Conservation (phyloP, 2,888 invertebrate genomes). For the Schizotus pectinicornis region DNA sequence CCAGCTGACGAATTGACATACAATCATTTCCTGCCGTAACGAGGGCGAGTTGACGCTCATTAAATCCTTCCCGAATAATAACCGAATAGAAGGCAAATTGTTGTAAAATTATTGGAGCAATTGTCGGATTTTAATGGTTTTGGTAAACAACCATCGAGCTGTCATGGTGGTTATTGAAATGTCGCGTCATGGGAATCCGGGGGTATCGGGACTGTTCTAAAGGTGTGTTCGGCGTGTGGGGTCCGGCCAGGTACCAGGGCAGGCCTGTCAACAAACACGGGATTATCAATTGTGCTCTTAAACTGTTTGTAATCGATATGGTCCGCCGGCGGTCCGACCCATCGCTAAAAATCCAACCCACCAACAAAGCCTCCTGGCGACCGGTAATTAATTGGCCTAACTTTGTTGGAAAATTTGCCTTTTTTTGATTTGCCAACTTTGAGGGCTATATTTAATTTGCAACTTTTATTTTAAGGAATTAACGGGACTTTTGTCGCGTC, state of each 20-base stretch:
- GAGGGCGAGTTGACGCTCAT: neutral
- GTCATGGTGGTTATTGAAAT: neutral
- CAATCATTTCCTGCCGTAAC: slow-evolving; percentile 7
- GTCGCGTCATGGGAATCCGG: neutral
- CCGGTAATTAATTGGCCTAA: neutral
- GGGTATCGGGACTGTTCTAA: slow-evolving; percentile 7
- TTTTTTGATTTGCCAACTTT: slow-evolving; percentile 6
- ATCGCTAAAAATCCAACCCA: too few relatives aligned
- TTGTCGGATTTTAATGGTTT: too few relatives aligned
- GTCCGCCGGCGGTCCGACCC: slow-evolving; percentile 19
- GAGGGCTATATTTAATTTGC: slow-evolving; percentile 23
- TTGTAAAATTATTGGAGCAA: too few relatives aligned
- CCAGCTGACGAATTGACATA: slow-evolving; percentile 31
- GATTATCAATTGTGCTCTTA: slow-evolving; percentile 58
- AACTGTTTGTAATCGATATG: slow-evolving; percentile 57
- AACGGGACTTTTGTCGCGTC: slow-evolving; percentile 23
- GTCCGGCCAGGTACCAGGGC: slow-evolving; percentile 46
- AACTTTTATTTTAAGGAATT: slow-evolving; percentile 34
- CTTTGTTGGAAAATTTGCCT: neutral
- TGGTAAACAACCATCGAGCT: too few relatives aligned
- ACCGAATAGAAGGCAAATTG: too few relatives aligned
- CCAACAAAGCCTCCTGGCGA: too few relatives aligned
- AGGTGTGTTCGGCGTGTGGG: slow-evolving; percentile 53
- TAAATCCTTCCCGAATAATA: neutral
- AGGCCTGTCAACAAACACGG: slow-evolving; percentile 56